Conservation (phyloP, 2,113 vertebrate genomes). For the Empidonax traillii region DNA sequence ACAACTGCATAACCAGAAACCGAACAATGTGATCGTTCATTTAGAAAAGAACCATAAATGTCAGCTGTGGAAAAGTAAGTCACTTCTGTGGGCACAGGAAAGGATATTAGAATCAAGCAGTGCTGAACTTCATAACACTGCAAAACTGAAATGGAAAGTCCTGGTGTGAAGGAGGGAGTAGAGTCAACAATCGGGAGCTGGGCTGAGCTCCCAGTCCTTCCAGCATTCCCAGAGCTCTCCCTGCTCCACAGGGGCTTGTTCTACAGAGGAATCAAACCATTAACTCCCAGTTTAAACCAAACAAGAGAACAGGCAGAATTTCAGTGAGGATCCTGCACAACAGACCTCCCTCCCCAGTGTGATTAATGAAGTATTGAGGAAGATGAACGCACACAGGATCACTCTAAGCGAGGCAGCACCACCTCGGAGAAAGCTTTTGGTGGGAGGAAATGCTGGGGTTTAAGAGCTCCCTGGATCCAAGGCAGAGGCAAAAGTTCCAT, state of each 20-base stretch:
- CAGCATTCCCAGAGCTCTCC: background rate
- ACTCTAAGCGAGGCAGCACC: background rate
- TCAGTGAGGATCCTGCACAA: conserved; percentile 1
- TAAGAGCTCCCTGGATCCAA: conserved; percentile 41
- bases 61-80: background rate
- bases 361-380: conserved; percentile 34
- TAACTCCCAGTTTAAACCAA: background rate
- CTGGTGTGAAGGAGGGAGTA: background rate
- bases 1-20: background rate
- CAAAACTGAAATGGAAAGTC: background rate
- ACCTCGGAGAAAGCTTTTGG: conserved; percentile 47
- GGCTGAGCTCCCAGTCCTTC: background rate
- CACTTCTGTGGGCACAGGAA: background rate
- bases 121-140: background rate
- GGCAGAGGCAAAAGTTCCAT: conserved; percentile 38
- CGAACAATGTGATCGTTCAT: background rate
- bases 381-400: conserved; percentile 2
- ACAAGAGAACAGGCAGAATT: background rate
- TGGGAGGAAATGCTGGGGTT: conserved; percentile 17
- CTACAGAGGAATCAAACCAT: background rate
- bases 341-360: background rate
- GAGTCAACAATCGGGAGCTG: background rate
- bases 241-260: background rate
- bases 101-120: background rate
- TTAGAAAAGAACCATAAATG: background rate